These are phyloP conservation scores for Cyphomyrus plagiostoma DNA, from an alignment of 2,113 vertebrate species.

Conservation along the genomic window DNA sequence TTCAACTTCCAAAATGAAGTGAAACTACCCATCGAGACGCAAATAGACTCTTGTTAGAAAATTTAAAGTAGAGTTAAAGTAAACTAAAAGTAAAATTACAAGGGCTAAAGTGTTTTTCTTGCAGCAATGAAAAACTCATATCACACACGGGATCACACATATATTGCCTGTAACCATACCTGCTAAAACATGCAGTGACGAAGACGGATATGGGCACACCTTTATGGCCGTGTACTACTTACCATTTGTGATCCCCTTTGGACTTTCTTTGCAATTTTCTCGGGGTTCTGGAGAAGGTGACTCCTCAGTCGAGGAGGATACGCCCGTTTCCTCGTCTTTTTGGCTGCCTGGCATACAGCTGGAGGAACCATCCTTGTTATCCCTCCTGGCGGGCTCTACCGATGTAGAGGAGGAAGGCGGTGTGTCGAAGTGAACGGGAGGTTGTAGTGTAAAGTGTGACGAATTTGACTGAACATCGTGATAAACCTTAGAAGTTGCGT, in stretches of 20 bases:
- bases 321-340: conserved; percentile 75
- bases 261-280: conserved; percentile 75
- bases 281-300: conserved; percentile 83
- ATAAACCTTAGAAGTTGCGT: conserved; percentile 80
- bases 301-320: conserved; percentile 80
- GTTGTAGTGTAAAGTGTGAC: conserved; percentile 69
- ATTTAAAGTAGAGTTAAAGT: not conserved
- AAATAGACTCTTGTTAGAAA: not conserved
- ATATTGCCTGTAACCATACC: conserved; percentile 18
- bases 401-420: conserved; percentile 62
- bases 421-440: conserved; percentile 70
- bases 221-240: conserved; percentile 43
- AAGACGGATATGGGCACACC: conserved; percentile 20
- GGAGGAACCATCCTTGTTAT: conserved; percentile 71
- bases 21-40: not conserved
- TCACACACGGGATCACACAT: not conserved
- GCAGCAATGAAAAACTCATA: conserved; percentile 15
- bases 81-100: not conserved
- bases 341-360: conserved; percentile 63
- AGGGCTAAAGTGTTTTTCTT: not conserved
- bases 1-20: not conserved
- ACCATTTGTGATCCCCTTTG: conserved; percentile 82
- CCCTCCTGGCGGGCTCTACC: conserved; percentile 66
- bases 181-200: conserved; percentile 3
- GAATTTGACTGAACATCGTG: conserved; percentile 64